Percentiles rank a stretch among this genome's conserved stretches.
These are phyloP conservation scores for Bombycilla garrulus DNA, from an alignment of 2,113 vertebrate genomes.

Conservation along the genomic window DNA sequence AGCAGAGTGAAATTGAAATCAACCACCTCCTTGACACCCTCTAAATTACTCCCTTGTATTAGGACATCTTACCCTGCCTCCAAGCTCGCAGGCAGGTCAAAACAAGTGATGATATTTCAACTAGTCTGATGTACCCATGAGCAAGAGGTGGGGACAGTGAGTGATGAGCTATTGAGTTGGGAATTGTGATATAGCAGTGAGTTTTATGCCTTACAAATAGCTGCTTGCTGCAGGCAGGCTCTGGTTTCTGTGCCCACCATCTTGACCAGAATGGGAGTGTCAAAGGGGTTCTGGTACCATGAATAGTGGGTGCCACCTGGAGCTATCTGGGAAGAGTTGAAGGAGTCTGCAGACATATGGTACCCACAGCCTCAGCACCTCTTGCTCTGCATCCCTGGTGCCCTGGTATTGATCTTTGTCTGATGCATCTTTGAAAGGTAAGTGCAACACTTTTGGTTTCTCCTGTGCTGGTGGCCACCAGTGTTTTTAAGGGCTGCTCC, in stretches of 20 bases:
- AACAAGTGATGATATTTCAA: not conserved
- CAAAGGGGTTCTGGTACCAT: constrained; percentile 73
- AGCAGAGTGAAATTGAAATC: not conserved
- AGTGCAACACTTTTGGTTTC: not conserved
- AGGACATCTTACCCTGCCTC: not conserved
- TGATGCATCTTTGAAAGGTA: constrained; percentile 75
- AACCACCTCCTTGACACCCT: not conserved
- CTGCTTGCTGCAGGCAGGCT: not conserved
- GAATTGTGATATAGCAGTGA: not conserved
- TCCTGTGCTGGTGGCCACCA: not conserved
- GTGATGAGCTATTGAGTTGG: not conserved
- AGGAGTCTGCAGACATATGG: constrained; percentile 1
- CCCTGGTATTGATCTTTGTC: constrained; percentile 67
- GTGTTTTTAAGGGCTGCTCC: not conserved
- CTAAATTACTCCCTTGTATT: not conserved
- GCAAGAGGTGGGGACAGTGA: not conserved
- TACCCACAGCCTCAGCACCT: constrained; percentile 77
- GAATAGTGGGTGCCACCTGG: constrained; percentile 79
- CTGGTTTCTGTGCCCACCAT: not conserved
- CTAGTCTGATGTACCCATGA: not conserved
- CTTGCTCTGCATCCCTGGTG: constrained; percentile 69
- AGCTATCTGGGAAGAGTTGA: constrained; percentile 72
- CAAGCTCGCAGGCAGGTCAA: not conserved
- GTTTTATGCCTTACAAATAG: not conserved
- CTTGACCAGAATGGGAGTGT: not conserved